Evolutionary conservation across 1,140 invertebrate species (phyloP), one percentile per base, ranked within the genome.

Genomic region (Drosophila funebris): DNA sequence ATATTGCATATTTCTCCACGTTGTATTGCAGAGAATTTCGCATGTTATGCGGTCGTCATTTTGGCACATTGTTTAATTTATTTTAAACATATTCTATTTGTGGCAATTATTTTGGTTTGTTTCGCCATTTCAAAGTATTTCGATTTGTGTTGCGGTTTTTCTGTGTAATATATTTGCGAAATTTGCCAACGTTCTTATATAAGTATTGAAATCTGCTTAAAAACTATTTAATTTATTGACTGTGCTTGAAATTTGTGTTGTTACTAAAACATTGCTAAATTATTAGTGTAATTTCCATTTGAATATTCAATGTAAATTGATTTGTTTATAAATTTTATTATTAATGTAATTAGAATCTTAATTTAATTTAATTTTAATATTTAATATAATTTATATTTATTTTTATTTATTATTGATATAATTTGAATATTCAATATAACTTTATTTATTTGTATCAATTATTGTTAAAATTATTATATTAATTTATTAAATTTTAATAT

Each of bases 51-150:
- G 79, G 75, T 83, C 74, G 13, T 52, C 53, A 63, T 71, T 82
- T 82, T 78, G 71, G 75, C 75, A 83, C 79, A 78, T 78, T 78
- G 79, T 78, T 82, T 78, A 78, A 82, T 82, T 78, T 78, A 82
- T 83, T 82, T 83, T 56, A 71, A 78, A 75, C 60, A 83, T 78
- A 78, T 78, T 83, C 54, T 63, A 50, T 78, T 84, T 82, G 79
- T 63, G 79, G 75, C 64, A 75, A 82, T 71, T 74, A 70, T 71
- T 75, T 56, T 41, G 43, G 61, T 68, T 72, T 58, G 60, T 37
- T 61, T 53, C 53, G 33, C 4, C 3, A 18, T 5, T 31, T 37
- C 56, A 44, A 58, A 58, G 79, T 54, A 57, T 54, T 66, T 83
- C 74, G 70, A 74, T 74, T 78, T 78, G 58, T 77, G 60, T 62